A percentile compares a stretch with the other conserved stretches of the same genome.
These are phyloP conservation scores for Leptodactylus fuscus DNA, from an alignment of 2,113 vertebrate species.

Conservation along the genomic window DNA sequence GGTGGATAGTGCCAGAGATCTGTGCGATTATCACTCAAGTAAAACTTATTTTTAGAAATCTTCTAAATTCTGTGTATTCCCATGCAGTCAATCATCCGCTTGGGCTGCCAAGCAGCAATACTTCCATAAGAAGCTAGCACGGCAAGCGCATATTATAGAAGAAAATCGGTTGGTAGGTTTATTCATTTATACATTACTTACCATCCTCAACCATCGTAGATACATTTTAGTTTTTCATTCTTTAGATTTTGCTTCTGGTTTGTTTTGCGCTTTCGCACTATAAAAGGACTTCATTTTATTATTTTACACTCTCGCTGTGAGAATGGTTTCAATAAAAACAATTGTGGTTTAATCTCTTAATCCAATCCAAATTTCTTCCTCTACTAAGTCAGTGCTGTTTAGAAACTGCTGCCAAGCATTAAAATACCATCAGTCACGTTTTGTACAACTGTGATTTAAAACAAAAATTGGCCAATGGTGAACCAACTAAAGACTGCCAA, in stretches of 20 bases:
- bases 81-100: no score
- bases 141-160: no score
- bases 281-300: constrained; percentile 4
- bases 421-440: constrained; percentile 20
- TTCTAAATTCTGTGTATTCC: no score
- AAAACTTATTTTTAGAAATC: no score
- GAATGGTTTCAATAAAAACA: constrained; percentile 7
- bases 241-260: background rate
- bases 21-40: no score
- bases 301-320: background rate
- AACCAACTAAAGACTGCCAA: background rate
- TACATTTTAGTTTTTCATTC: background rate
- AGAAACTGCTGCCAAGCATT: constrained; percentile 15
- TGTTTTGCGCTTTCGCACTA: background rate
- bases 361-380: constrained; percentile 32
- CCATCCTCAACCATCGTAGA: background rate
- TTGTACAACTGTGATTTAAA: background rate
- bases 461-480: background rate
- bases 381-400: background rate
- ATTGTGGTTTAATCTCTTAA: background rate
- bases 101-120: no score
- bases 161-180: no score
- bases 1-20: no score
- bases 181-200: background rate
- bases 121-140: no score